Conservation (phyloP, 2,797 vertebrate genomes). For the Geotrypetes seraphini region DNA sequence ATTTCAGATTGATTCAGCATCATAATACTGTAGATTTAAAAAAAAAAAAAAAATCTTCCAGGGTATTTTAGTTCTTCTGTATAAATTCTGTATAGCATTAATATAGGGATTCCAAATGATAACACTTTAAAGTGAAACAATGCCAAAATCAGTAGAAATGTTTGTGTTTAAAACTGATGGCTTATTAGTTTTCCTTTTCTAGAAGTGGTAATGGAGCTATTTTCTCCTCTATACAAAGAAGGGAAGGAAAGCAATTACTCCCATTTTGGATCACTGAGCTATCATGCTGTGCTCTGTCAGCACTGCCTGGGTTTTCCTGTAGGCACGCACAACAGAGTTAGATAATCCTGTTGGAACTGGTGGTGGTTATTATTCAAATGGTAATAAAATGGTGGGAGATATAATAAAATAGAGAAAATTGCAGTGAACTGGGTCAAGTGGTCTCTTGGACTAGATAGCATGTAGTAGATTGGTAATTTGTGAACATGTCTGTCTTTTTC, state of each 20-base stretch:
- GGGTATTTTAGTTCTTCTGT: too few species aligned
- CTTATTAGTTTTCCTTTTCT: too few species aligned
- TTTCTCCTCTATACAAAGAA: conserved; percentile 12
- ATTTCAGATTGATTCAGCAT: too few species aligned
- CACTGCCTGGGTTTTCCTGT: conserved; percentile 17
- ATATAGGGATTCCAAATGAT: too few species aligned
- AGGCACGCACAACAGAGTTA: conserved; percentile 21
- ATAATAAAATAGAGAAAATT: conserved; percentile 16
- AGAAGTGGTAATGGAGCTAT: too few species aligned
- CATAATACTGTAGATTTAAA: too few species aligned
- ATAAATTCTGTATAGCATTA: too few species aligned
- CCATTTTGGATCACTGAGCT: conserved; percentile 20
- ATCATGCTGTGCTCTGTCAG: conserved; percentile 19
- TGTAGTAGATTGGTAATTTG: too few species aligned
- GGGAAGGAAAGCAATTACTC: conserved; percentile 19
- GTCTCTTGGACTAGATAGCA: conserved; percentile 17
- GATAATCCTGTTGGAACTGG: conserved; percentile 17
- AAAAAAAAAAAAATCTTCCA: too few species aligned
- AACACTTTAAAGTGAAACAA: too few species aligned
- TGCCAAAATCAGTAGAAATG: too few species aligned
- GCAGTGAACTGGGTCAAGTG: conserved; percentile 17
- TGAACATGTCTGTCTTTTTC: conserved; percentile 3
- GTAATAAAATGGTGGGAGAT: conserved; percentile 17
- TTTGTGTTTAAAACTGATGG: too few species aligned
- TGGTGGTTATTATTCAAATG: conserved; percentile 20